Evolutionary conservation across 2,113 vertebrate genomes (phyloP).

Genomic region (Nycticorax nycticorax): DNA sequence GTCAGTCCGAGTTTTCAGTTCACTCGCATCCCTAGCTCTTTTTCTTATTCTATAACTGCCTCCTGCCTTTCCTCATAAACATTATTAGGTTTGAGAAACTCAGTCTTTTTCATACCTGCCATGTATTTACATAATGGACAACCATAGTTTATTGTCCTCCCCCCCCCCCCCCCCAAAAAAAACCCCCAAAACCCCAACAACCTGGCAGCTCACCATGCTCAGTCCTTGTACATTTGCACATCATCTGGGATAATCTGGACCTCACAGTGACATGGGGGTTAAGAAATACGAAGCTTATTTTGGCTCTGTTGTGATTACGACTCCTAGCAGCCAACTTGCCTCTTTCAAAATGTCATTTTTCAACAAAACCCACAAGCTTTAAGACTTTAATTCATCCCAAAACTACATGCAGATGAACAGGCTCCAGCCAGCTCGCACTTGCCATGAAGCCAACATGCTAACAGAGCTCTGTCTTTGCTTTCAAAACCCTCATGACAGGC

Average conservation of each 20-base stretch:
- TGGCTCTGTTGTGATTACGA: conserved; percentile 6
- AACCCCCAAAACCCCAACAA: background rate
- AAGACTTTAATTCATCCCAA: conserved; percentile 37
- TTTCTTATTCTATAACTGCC: background rate
- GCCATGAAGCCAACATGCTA: conserved; percentile 20
- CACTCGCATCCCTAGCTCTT: background rate
- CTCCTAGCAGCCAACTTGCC: conserved; percentile 33
- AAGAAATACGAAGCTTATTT: conserved; percentile 48
- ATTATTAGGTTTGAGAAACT: background rate
- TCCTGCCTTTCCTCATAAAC: background rate
- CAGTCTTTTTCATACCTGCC: background rate
- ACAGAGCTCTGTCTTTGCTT: conserved; percentile 19
- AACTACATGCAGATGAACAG: conserved; percentile 40
- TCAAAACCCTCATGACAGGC: conserved; percentile 30
- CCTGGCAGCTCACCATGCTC: background rate
- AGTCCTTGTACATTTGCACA: background rate
- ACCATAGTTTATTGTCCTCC: background rate
- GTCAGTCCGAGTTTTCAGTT: conserved; percentile 18
- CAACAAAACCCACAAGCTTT: conserved; percentile 12
- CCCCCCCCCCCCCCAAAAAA: background rate
- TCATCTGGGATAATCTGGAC: background rate
- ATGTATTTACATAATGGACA: background rate
- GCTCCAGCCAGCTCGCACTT: conserved; percentile 42
- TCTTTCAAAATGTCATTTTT: conserved; percentile 46
- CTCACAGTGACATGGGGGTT: background rate